Evolutionary conservation across 2,888 invertebrate species (phyloP).

Genomic region (Archips xylosteana): DNA sequence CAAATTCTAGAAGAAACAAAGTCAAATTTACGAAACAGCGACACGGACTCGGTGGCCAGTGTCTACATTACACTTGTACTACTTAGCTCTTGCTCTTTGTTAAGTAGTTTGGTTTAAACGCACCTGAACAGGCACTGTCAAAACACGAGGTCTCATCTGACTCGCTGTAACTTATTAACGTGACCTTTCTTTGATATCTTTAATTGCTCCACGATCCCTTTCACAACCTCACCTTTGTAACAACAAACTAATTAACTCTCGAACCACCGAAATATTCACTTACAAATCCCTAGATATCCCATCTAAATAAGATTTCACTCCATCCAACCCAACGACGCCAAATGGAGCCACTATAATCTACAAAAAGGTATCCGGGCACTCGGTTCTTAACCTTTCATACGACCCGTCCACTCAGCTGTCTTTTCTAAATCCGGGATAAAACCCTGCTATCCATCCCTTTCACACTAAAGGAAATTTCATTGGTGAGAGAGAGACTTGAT

Average conservation of each 20-base stretch:
- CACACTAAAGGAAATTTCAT: constrained; percentile 30
- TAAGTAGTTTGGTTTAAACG: too few species aligned
- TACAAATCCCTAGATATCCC: constrained; percentile 34
- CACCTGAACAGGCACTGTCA: neutral
- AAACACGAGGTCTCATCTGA: neutral
- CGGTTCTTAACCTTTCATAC: constrained; percentile 63
- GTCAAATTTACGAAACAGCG: too few species aligned
- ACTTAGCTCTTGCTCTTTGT: too few species aligned
- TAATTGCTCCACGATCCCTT: constrained; percentile 29
- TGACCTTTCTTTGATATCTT: constrained; percentile 34
- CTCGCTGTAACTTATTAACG: neutral
- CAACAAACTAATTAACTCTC: constrained; percentile 36
- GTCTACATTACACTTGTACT: too few species aligned
- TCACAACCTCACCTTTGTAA: constrained; percentile 24
- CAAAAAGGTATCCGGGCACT: neutral
- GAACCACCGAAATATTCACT: constrained; percentile 35
- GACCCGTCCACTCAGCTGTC: constrained; percentile 62
- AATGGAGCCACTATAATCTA: constrained; percentile 5
- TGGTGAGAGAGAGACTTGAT: constrained; percentile 33
- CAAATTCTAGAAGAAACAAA: too few species aligned
- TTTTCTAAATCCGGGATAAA: constrained; percentile 54
- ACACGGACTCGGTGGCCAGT: too few species aligned
- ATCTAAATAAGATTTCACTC: constrained; percentile 29
- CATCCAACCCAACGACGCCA: constrained; percentile 13
- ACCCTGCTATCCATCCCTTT: constrained; percentile 57